Evolutionary conservation across 2,888 invertebrate genomes (phyloP), one percentile per base, ranked within the genome.

Genomic region (Eupithecia inturbata): DNA sequence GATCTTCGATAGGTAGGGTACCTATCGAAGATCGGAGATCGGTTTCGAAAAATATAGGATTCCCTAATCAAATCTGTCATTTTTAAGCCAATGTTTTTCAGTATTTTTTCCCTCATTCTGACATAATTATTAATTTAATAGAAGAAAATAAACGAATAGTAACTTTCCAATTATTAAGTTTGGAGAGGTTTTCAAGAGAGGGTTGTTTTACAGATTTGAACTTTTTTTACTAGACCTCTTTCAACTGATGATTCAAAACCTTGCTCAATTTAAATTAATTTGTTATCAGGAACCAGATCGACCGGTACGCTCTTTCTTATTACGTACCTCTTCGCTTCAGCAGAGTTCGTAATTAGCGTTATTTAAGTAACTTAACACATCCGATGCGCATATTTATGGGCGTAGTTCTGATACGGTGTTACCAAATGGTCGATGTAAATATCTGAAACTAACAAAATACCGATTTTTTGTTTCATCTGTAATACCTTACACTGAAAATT

Each of bases 301-400:
- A 78, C 79, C 67, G 53, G 77, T 77, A 64, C 41, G 53, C 69
- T 71, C 60, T 70, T 72, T 75, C 67, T 75, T 66, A 78, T 84
- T 81, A 82, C 78, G 81, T 82, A 63, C 66, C 71, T 72, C 70
- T 71, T 70, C 69, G 79, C 64, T 80, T 79, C 82, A 83, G 75
- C 75, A 78, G 78, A 78, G 76, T 53, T 75, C 75, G 74, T 85
- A 88, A 88, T 84, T 82, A 87, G 78, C 82, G 85, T 87, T 84
- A 83, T 76, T 72, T 74, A 41, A 74, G 85, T 90, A 89, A 88
- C 85, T 79, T 82, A 88, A 88, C 83, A 86, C 83, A 84, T 85
- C 81, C 78, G 81, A 81, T 78, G 80, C 74, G 77, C 77, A 75
- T 76, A 79, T 81, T 81, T 64, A 66, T 66, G 7, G 39, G 12